Percentiles rank a stretch among this genome's conserved stretches.
phyloP scores from a whole-genome alignment of 2,113 vertebrate genomes.

The Danionella cerebrum region DNA sequence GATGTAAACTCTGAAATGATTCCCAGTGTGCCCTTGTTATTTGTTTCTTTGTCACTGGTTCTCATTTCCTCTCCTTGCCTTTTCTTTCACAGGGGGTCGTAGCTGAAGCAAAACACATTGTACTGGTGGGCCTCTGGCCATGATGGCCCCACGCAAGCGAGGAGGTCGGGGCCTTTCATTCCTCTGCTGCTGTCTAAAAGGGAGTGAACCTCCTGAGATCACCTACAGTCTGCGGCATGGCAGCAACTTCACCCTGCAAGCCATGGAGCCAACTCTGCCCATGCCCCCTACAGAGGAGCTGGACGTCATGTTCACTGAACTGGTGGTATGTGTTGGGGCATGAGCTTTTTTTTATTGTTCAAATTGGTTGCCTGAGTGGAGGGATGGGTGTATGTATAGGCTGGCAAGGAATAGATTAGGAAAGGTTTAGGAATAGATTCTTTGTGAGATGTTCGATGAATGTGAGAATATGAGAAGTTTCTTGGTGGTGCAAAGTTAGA shows the following conservation, averaged over 20 bases:
- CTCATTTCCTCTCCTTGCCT: not conserved
- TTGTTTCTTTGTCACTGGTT: not conserved
- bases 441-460: no score
- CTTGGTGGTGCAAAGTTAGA: no score
- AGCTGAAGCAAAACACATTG: not conserved
- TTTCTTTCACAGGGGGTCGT: conserved; percentile 6
- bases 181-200: conserved; percentile 85
- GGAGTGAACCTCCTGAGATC: conserved; percentile 81
- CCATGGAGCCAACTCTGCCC: conserved; percentile 74
- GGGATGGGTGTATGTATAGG: not conserved
- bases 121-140: conserved; percentile 14
- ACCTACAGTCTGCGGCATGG: conserved; percentile 77
- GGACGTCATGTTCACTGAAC: conserved; percentile 80
- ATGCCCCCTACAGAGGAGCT: conserved; percentile 79
- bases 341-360: not conserved
- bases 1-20: not conserved
- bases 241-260: conserved; percentile 66
- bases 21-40: not conserved
- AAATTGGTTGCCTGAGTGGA: no score
- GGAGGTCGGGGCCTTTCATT: conserved; percentile 70
- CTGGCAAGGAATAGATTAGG: no score
- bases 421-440: no score
- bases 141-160: conserved; percentile 80
- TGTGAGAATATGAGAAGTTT: no score
- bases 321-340: conserved; percentile 74